A percentile compares a stretch with the other conserved stretches of the same genome.
phyloP scores from a whole-genome alignment of 2,797 vertebrate genomes.

The Pampus argenteus region DNA sequence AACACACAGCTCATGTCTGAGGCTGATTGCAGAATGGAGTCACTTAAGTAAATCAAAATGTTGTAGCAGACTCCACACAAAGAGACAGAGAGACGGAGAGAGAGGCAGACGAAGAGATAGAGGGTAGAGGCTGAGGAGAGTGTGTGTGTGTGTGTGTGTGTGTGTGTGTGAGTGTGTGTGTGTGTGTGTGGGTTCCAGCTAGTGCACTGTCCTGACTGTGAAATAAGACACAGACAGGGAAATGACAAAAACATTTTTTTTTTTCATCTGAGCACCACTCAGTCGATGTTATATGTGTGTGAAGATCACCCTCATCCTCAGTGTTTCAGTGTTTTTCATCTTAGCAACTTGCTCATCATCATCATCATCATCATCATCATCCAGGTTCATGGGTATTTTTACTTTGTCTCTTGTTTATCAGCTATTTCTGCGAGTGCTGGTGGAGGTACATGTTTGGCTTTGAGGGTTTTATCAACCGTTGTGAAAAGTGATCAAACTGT shows the following conservation, averaged over 20 bases:
- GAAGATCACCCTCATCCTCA: not conserved
- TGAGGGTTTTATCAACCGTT: not conserved
- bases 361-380: too few relatives aligned
- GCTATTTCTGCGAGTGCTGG: not conserved
- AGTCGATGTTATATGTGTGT: not conserved
- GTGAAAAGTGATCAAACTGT: not conserved
- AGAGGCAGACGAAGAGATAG: constrained; percentile 38
- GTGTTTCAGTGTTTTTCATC: constrained; percentile 5
- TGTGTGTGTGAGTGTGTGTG: not conserved
- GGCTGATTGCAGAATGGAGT: constrained; percentile 62
- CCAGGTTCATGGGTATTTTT: not conserved
- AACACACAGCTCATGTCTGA: constrained; percentile 43
- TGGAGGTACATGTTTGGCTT: not conserved
- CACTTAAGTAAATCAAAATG: constrained; percentile 74
- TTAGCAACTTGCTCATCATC: constrained; percentile 1
- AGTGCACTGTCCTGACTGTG: constrained; percentile 17
- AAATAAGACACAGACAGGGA: constrained; percentile 21
- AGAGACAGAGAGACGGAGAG: constrained; percentile 33
- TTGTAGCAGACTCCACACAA: constrained; percentile 54
- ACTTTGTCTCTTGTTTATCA: constrained; percentile 6
- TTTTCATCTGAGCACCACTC: not conserved
- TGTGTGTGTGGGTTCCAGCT: not conserved
- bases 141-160: not conserved
- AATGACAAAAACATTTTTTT: constrained; percentile 14
- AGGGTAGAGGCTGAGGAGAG: constrained; percentile 1